A percentile compares a stretch with the other conserved stretches of the same genome.
These are phyloP conservation scores for Amblyopsis hoosieri DNA, from an alignment of 2,797 vertebrate species.

Conservation along the genomic window DNA sequence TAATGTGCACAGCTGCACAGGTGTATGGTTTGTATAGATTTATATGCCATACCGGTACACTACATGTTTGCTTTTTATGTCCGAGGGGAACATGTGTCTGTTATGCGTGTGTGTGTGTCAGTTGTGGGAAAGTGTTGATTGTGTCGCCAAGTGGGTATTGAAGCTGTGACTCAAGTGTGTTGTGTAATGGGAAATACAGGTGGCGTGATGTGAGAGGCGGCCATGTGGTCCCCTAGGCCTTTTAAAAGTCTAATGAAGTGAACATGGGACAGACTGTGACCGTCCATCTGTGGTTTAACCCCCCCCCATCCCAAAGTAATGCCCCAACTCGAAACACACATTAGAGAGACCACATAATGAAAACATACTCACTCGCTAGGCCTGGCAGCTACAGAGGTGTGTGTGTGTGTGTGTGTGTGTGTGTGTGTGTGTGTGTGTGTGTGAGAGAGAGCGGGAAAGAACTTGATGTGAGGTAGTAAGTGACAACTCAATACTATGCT, in stretches of 20 bases:
- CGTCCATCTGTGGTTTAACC: constrained; percentile 60
- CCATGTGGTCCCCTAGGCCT: constrained; percentile 68
- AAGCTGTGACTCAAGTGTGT: constrained; percentile 54
- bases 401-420: constrained; percentile 36
- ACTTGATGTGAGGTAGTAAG: not conserved
- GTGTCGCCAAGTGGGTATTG: constrained; percentile 36
- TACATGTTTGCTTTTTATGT: constrained; percentile 47
- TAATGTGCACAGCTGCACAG: constrained; percentile 62
- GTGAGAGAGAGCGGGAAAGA: constrained; percentile 16
- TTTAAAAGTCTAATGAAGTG: constrained; percentile 83
- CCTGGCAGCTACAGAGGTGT: constrained; percentile 37
- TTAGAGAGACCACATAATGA: constrained; percentile 27
- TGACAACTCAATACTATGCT: constrained; percentile 4
- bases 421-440: constrained; percentile 31
- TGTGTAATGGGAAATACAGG: constrained; percentile 79
- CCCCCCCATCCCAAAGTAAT: constrained; percentile 28
- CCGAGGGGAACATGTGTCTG: constrained; percentile 34
- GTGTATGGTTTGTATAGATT: constrained; percentile 52
- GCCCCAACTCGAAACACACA: constrained; percentile 45
- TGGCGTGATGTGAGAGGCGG: constrained; percentile 79
- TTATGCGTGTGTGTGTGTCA: constrained; percentile 37
- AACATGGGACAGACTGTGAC: constrained; percentile 78
- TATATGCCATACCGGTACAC: constrained; percentile 22
- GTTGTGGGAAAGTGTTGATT: constrained; percentile 25
- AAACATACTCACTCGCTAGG: constrained; percentile 44